Percentiles rank a stretch among this genome's conserved stretches.
These are phyloP conservation scores for Ivindomyrus marchei DNA, from an alignment of 2,113 vertebrate genomes.

Conservation along the genomic window DNA sequence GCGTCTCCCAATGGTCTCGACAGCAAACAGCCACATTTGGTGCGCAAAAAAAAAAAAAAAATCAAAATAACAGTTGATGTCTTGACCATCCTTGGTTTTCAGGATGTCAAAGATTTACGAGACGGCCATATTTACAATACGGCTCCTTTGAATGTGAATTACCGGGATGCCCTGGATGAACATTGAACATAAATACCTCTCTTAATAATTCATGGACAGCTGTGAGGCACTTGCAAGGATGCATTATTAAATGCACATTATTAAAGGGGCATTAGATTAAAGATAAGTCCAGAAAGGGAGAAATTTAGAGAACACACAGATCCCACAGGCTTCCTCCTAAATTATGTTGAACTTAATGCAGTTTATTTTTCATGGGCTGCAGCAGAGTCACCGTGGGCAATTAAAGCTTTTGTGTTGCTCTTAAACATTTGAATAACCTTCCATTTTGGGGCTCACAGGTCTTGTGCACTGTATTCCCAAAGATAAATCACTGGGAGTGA, in stretches of 20 bases:
- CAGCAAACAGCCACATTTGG: background rate
- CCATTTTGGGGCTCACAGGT: background rate
- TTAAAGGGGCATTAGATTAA: background rate
- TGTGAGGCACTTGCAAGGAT: background rate
- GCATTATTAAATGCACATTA: background rate
- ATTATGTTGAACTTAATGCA: background rate
- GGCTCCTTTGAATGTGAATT: background rate
- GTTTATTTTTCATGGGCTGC: background rate
- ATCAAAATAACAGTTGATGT: background rate
- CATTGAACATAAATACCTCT: background rate
- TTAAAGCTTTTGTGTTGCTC: background rate
- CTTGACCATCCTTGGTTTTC: background rate
- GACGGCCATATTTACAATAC: background rate
- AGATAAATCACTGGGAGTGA: background rate
- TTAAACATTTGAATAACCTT: background rate
- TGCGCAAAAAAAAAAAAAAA: background rate
- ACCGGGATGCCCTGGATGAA: background rate
- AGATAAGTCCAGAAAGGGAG: background rate
- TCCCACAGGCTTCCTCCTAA: background rate
- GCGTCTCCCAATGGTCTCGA: background rate
- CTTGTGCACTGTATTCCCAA: background rate
- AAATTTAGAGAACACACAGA: background rate
- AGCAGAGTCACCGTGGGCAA: background rate
- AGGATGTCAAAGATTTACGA: background rate
- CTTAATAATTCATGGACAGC: conserved; percentile 5